These are phyloP conservation scores for Cryptophagus acutangulus DNA, from an alignment of 2,888 invertebrate genomes.

Conservation along the genomic window DNA sequence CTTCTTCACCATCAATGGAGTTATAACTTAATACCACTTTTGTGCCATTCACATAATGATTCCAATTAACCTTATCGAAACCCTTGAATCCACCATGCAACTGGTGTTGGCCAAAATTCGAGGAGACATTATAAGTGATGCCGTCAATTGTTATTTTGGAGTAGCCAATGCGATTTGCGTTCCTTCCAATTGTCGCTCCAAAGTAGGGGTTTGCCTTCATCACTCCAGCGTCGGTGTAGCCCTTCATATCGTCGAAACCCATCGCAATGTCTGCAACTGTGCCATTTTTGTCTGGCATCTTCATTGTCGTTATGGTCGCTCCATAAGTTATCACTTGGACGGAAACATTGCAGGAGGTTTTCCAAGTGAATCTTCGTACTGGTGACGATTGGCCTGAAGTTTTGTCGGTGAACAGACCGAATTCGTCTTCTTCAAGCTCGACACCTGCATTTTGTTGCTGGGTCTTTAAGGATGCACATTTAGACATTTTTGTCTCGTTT, in stretches of 20 bases:
- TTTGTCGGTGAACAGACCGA: constrained; percentile 38
- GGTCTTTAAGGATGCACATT: too few relatives aligned
- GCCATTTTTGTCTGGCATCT: constrained; percentile 70
- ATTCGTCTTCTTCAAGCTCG: constrained; percentile 42
- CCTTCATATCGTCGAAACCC: constrained; percentile 78
- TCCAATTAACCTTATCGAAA: constrained; percentile 75
- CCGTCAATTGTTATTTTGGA: constrained; percentile 67
- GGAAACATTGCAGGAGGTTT: constrained; percentile 59
- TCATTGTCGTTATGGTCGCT: constrained; percentile 76
- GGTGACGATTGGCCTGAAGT: constrained; percentile 43
- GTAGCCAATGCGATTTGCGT: constrained; percentile 74
- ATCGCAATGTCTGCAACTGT: constrained; percentile 71
- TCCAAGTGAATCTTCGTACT: constrained; percentile 63
- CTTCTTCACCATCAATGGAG: constrained; percentile 77
- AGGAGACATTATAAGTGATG: constrained; percentile 62
- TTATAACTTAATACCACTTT: constrained; percentile 69
- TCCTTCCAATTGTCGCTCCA: constrained; percentile 82
- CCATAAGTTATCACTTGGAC: constrained; percentile 78
- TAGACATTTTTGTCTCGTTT: too few relatives aligned
- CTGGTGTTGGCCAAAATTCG: constrained; percentile 65
- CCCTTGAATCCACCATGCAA: constrained; percentile 82
- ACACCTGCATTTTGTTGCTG: constrained; percentile 24
- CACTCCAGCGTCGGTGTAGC: constrained; percentile 60
- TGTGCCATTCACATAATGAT: constrained; percentile 55
- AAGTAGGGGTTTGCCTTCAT: constrained; percentile 83